A percentile compares a stretch with the other conserved stretches of the same genome.
phyloP scores from a whole-genome alignment of 2,888 invertebrate species.

The Ariolimax columbianus region DNA sequence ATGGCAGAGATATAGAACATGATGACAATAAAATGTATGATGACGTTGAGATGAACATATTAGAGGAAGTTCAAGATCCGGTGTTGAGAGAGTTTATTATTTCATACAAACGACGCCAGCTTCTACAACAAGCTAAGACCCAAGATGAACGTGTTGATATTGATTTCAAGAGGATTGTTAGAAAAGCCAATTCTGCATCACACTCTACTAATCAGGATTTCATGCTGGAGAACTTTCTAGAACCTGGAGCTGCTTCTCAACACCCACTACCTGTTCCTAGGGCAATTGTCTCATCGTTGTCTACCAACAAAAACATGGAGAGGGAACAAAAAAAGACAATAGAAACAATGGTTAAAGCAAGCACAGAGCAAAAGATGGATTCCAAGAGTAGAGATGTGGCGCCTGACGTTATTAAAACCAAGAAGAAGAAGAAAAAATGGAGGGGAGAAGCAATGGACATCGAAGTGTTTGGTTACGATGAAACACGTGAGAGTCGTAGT shows the following conservation, averaged over 20 bases:
- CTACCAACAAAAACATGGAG: too few species aligned
- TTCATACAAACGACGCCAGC: slow-evolving; percentile 50
- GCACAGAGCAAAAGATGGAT: background rate
- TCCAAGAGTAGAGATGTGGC: background rate
- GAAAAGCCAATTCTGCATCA: too few species aligned
- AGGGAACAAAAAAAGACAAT: background rate
- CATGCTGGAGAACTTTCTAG: background rate
- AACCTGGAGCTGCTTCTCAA: background rate
- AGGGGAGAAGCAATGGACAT: slow-evolving; percentile 64
- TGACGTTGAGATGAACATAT: slow-evolving; percentile 54
- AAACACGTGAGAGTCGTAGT: slow-evolving; percentile 60
- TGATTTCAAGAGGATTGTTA: too few species aligned
- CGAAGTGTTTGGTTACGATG: slow-evolving; percentile 69
- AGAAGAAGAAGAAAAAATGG: slow-evolving; percentile 48
- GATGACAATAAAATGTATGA: background rate
- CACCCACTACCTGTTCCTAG: background rate
- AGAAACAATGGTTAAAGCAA: background rate
- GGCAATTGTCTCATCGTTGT: too few species aligned
- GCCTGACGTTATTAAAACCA: background rate
- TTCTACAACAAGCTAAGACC: background rate
- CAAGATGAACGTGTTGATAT: too few species aligned
- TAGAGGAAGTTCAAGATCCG: slow-evolving; percentile 66
- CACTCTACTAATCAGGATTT: background rate
- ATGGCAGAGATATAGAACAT: background rate
- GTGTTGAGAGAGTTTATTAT: slow-evolving; percentile 66